Percentiles rank a stretch among this genome's conserved stretches.
Evolutionary conservation across 2,888 invertebrate genomes (phyloP).

Genomic region (Napeogenes inachia): DNA sequence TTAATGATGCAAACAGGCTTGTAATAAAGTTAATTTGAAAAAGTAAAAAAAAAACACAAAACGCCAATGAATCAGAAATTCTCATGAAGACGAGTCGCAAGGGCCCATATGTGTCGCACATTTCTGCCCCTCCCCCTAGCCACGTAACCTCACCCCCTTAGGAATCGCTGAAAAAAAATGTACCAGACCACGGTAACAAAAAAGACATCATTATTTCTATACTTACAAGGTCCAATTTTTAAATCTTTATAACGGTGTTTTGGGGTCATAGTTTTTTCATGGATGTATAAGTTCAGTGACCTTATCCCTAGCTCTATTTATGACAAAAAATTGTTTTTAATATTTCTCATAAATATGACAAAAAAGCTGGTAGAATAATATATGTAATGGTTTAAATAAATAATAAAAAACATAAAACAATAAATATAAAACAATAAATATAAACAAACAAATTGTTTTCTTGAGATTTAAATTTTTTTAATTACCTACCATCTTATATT

Average conservation of each 20-base stretch:
- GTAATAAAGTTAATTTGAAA: conserved; percentile 29
- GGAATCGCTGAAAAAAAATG: conserved; percentile 66
- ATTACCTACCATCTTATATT: too few relatives aligned
- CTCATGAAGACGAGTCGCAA: conserved; percentile 60
- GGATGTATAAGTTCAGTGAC: conserved; percentile 46
- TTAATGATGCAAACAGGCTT: conserved; percentile 21
- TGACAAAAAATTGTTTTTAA: conserved; percentile 7
- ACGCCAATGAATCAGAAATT: conserved; percentile 69
- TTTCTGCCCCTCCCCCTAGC: conserved; percentile 50
- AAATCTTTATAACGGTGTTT: conserved; percentile 20
- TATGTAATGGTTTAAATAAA: too few relatives aligned
- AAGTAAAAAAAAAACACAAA: conserved; percentile 40
- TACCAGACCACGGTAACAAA: conserved; percentile 35
- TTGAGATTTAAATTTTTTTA: too few relatives aligned
- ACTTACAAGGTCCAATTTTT: conserved; percentile 31
- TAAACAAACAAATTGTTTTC: too few relatives aligned
- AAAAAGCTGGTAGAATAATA: too few relatives aligned
- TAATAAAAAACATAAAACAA: background rate
- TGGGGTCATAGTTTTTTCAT: conserved; percentile 48
- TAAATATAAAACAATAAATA: too few relatives aligned
- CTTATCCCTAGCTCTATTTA: conserved; percentile 32
- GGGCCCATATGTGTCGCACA: conserved; percentile 64
- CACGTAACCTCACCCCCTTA: conserved; percentile 50
- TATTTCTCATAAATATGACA: background rate
- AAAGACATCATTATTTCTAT: conserved; percentile 41